phyloP scores from a whole-genome alignment of 2,797 vertebrate species.

The Paramormyrops hopkinsi region DNA sequence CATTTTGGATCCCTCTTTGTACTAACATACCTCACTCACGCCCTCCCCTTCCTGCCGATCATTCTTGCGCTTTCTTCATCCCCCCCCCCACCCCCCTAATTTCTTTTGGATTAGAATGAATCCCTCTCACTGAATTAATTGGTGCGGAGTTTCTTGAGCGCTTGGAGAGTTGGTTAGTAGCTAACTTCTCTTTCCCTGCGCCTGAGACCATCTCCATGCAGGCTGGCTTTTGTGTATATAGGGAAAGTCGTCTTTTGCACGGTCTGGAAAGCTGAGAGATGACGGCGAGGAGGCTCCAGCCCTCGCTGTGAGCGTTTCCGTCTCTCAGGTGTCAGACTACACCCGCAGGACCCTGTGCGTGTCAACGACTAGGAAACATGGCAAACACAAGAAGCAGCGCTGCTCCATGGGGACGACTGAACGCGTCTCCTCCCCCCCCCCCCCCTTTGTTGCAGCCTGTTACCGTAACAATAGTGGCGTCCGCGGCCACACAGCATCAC shows the following conservation, averaged over 20 bases:
- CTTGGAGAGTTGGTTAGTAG: neutral
- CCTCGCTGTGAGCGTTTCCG: neutral
- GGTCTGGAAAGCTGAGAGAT: neutral
- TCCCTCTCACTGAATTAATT: neutral
- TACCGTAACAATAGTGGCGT: neutral
- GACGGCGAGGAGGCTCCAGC: neutral
- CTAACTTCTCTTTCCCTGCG: neutral
- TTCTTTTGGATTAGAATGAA: neutral
- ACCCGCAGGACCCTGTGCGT: neutral
- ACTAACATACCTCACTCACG: constrained; percentile 46
- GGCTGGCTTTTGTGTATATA: neutral
- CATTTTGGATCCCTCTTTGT: constrained; percentile 43
- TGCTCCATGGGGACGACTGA: neutral
- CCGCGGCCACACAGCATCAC: neutral
- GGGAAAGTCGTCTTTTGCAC: neutral
- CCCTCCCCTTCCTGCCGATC: constrained; percentile 35
- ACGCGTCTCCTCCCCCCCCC: neutral
- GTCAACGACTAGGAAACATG: neutral
- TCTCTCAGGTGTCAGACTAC: neutral
- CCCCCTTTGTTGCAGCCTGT: neutral
- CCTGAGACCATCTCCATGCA: neutral
- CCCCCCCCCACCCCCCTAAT: neutral
- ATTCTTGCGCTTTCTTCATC: constrained; percentile 15
- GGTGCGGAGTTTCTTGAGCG: neutral
- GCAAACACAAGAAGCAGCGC: neutral